Conservation (phyloP, 2,113 vertebrate species). For the Chaetorhynchus papuensis region DNA sequence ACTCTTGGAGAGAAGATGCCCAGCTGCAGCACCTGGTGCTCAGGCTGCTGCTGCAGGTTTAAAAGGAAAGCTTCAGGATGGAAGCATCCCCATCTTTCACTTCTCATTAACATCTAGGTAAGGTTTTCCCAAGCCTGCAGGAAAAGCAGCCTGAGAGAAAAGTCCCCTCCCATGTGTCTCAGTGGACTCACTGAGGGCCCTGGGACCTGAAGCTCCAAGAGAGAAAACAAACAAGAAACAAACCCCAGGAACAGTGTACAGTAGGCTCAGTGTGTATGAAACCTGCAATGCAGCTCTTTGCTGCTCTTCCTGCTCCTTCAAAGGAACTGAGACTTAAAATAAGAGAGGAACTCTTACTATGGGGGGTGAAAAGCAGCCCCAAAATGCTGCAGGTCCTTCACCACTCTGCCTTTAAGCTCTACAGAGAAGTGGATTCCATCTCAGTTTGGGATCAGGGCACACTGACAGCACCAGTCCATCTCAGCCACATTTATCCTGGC, state of each 20-base stretch:
- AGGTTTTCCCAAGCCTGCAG: background rate
- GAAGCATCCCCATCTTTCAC: background rate
- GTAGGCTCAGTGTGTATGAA: background rate
- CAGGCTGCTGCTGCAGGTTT: background rate
- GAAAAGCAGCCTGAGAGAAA: background rate
- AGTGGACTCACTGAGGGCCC: background rate
- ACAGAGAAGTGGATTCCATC: background rate
- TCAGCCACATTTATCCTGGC: background rate
- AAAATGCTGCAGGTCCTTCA: background rate
- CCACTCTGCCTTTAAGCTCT: background rate
- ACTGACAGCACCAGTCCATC: background rate
- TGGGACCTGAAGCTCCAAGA: background rate
- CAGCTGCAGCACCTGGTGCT: background rate
- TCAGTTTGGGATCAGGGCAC: background rate
- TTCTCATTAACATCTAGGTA: background rate
- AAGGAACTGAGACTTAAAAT: background rate
- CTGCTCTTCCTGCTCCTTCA: background rate
- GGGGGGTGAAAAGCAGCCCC: background rate
- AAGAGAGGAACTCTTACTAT: background rate
- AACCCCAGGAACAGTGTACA: background rate
- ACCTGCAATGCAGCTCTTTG: background rate
- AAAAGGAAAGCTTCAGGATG: background rate
- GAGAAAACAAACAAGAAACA: background rate
- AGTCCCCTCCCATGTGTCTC: background rate
- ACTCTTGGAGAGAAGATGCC: background rate